Base-by-base conservation (phyloP, 1,140 invertebrate species). In the Drosophila littoralis region DNA sequence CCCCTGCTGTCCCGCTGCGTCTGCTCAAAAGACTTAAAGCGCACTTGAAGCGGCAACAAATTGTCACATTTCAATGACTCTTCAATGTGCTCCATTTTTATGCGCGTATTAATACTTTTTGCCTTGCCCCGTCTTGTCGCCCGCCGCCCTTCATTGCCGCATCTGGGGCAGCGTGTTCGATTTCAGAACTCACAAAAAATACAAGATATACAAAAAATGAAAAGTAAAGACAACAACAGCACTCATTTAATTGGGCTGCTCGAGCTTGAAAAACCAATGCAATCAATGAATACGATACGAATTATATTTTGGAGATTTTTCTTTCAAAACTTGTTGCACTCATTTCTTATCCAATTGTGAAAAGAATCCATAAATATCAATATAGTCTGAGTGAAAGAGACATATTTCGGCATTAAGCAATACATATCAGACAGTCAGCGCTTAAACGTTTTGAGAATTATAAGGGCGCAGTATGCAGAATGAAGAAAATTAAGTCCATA, bases 41-140 rank as follows among this genome's bases (percentile, higher is more conserved):
- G 70, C 83, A 86, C 82, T 86, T 86, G 76, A 86, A 42, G 68
- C 60, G 66, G 65, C 73, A 63, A 74, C 76, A 79, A 88, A 88
- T 88, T 88, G 83, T 88, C 83, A 86, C 83, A 83, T 89, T 88
- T 88, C 79, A 88, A 86, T 84, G 51, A 63, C 66, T 68, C 72
- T 68, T 67, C 74, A 72, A 84, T 84, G 73, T 68, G 77, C 81
- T 79, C 81, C 77, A 83, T 80, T 84, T 82, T 59, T 46, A 28
- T 38, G 77, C 70, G 54, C 70, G 63, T 72, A 66, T 64, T 79
- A 73, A 72, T 80, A 75, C 61, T 74, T 61, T 74, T 51, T 33
- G 71, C 65, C 71, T 74, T 74, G 71, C n/a, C 17, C 32, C 10
- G 15, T 48, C 10, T 7, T 35, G 13, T 51, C 7, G 15, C 32